A percentile compares a stretch with the other conserved stretches of the same genome.
phyloP scores from a whole-genome alignment of 1,140 invertebrate species.

The Zaprionus kolodkinae region DNA sequence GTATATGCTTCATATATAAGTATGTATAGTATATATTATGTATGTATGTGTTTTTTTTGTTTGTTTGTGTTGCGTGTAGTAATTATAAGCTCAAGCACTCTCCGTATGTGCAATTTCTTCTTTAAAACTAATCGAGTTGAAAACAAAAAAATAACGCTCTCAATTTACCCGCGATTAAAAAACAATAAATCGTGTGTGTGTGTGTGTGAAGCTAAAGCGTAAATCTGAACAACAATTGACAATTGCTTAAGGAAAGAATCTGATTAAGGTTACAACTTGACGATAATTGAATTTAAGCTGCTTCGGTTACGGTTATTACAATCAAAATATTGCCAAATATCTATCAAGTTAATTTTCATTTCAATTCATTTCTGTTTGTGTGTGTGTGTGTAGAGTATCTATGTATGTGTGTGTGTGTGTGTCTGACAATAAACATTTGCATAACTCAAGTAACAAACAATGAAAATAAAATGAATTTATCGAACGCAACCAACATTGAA shows the following conservation, averaged over 20 bases:
- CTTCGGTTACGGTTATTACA: conserved; percentile 29
- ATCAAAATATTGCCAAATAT: neutral
- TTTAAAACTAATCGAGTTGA: conserved; percentile 61
- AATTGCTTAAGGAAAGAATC: conserved; percentile 70
- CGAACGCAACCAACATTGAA: conserved; percentile 77
- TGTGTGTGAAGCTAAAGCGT: conserved; percentile 58
- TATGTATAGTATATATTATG: conserved; percentile 48
- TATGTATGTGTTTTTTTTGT: conserved; percentile 53
- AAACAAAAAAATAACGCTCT: conserved; percentile 38
- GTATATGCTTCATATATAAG: conserved; percentile 76
- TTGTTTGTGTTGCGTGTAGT: conserved; percentile 49
- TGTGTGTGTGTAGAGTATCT: conserved; percentile 33
- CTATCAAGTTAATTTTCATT: conserved; percentile 32
- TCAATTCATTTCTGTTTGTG: conserved; percentile 18
- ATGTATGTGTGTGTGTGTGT: conserved; percentile 29
- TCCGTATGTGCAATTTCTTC: conserved; percentile 25
- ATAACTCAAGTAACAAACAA: conserved; percentile 73
- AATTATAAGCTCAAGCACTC: conserved; percentile 52
- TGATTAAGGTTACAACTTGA: conserved; percentile 41
- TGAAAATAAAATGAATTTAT: conserved; percentile 30
- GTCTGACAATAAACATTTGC: conserved; percentile 69
- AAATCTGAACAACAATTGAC: conserved; percentile 60
- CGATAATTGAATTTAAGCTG: conserved; percentile 20
- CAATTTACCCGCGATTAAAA: conserved; percentile 41
- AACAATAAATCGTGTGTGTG: conserved; percentile 29